Percentiles rank a stretch among this genome's conserved stretches.
phyloP scores from a whole-genome alignment of 2,888 invertebrate genomes.

The Scaptomyza tumidula region DNA sequence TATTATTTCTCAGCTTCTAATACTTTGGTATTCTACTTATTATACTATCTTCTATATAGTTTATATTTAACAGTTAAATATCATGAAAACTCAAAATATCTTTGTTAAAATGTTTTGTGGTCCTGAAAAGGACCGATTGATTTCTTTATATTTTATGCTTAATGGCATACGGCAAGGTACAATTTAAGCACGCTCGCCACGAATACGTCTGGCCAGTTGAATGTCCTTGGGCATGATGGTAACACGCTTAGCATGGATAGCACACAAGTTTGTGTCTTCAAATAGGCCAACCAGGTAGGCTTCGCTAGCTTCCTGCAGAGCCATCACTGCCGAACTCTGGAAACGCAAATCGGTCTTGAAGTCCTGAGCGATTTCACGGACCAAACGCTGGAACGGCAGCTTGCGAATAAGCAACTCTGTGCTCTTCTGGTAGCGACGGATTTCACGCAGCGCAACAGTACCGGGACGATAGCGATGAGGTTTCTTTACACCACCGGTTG shows the following conservation, averaged over 20 bases:
- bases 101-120: conserved; percentile 27
- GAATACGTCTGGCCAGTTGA: conserved; percentile 94
- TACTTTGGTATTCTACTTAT: too few relatives aligned
- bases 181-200: conserved; percentile 95
- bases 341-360: conserved; percentile 41
- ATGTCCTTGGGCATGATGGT: conserved; percentile 5
- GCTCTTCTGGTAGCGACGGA: too few relatives aligned
- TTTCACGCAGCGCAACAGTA: too few relatives aligned
- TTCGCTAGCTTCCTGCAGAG: conserved; percentile 37
- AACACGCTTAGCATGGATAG: conserved; percentile 4
- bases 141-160: conserved; percentile 26
- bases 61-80: not conserved
- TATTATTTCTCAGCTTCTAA: too few relatives aligned
- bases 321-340: conserved; percentile 42
- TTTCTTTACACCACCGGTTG: conserved; percentile 32
- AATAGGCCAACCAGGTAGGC: conserved; percentile 13
- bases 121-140: conserved; percentile 55
- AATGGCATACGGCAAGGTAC: too few relatives aligned
- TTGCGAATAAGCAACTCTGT: too few relatives aligned
- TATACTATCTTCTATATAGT: too few relatives aligned
- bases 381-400: conserved; percentile 11
- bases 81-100: conserved; percentile 20
- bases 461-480: conserved; percentile 19
- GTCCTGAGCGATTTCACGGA: conserved; percentile 39
- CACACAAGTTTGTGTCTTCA: conserved; percentile 6